These are phyloP conservation scores for Aldabrachelys gigantea DNA, from an alignment of 2,113 vertebrate genomes.

Conservation along the genomic window DNA sequence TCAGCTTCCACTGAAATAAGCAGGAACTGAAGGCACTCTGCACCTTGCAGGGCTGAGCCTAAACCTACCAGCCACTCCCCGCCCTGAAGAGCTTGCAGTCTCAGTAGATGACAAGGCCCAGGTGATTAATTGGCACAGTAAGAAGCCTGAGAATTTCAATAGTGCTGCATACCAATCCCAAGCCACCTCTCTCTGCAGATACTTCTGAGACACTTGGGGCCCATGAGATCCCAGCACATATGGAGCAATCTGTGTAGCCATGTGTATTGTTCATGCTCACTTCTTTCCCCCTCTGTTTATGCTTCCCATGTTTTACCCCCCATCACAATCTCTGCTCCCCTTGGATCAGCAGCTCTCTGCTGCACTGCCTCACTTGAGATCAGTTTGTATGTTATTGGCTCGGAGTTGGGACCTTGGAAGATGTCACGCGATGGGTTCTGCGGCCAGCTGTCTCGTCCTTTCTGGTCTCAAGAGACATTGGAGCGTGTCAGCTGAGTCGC, in stretches of 20 bases:
- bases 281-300: background rate
- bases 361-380: background rate
- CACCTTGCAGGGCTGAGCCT: background rate
- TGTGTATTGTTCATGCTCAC: background rate
- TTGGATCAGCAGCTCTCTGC: background rate
- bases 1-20: background rate
- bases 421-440: background rate
- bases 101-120: background rate
- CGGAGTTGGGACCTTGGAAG: background rate
- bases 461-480: background rate
- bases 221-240: background rate
- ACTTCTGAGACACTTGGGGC: background rate
- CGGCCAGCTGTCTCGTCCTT: slow-evolving; percentile 44
- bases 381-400: background rate
- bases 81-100: background rate
- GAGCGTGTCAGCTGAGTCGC: slow-evolving; percentile 39
- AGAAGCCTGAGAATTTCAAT: background rate
- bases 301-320: background rate
- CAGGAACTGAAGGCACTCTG: background rate
- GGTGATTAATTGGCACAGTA: background rate
- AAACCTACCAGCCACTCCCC: background rate
- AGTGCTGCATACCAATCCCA: background rate
- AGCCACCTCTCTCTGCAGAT: background rate
- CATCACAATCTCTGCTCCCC: background rate
- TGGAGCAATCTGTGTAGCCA: no score